These are phyloP conservation scores for Bradypodion ventrale DNA, from an alignment of 2,797 vertebrate genomes.

Conservation along the genomic window DNA sequence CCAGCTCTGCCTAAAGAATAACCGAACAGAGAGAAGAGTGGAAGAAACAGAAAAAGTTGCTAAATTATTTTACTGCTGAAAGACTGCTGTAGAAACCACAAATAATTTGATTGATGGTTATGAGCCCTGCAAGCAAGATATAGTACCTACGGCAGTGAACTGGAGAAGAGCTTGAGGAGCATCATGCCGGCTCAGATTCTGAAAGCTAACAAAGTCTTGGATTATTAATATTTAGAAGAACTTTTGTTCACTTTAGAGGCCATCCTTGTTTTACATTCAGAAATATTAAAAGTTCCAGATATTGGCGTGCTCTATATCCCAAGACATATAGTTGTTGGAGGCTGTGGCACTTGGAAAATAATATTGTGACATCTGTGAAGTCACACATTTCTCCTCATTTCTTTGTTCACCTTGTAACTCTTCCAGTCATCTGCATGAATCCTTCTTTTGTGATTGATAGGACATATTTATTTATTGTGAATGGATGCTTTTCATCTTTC, in stretches of 20 bases:
- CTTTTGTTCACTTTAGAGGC: not conserved
- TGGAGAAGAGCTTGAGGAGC: constrained; percentile 30
- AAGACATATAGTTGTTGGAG: constrained; percentile 61
- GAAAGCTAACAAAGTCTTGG: not conserved
- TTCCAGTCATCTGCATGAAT: constrained; percentile 72
- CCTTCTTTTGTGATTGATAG: constrained; percentile 57
- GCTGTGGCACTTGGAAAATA: constrained; percentile 74
- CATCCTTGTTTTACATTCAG: constrained; percentile 35
- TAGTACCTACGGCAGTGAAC: constrained; percentile 19
- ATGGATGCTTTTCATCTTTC: constrained; percentile 66
- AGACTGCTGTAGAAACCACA: not conserved
- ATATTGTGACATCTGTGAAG: constrained; percentile 79
- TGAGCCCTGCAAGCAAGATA: not conserved
- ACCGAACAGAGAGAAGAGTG: not conserved
- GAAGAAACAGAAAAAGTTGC: not conserved
- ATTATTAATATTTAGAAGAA: constrained; percentile 12
- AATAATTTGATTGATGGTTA: not conserved
- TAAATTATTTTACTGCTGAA: not conserved
- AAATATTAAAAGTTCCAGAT: constrained; percentile 36
- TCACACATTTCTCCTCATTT: constrained; percentile 62
- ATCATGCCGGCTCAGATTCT: not conserved
- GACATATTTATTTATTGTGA: constrained; percentile 52
- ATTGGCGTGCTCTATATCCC: constrained; percentile 42
- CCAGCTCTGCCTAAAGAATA: not conserved
- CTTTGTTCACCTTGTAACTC: constrained; percentile 68